Evolutionary conservation across 2,888 invertebrate species (phyloP), one percentile per base, ranked within the genome.

Genomic region (Cephus pygmeus): DNA sequence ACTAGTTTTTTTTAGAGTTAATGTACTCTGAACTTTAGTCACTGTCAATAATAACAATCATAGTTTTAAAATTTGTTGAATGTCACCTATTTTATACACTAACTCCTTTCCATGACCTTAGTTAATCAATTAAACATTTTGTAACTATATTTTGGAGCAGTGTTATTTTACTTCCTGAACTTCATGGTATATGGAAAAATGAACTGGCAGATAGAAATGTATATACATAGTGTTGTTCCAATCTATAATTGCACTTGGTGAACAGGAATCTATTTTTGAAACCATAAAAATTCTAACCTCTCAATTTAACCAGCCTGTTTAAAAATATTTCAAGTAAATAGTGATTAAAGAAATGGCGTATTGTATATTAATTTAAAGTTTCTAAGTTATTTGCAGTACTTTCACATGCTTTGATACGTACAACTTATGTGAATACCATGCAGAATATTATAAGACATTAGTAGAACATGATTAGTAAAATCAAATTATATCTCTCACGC

Each of bases 261-360:
- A 77, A 76, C 74, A 35, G 75, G 76, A 79, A 79, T 84, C 85
- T 86, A 86, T 84, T 86, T 86, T 86, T 86, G 79, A 81, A 82
- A 79, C 81, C 82, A 79, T 79, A 83, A 79, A 84, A 83, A 82
- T 82, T 85, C 79, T 85, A 84, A 81, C 84, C 81, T 83, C 81
- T 68, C 23, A 56, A 23, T 56, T 23, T 23, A 23, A 56, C 56
- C 23, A 9, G 23, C 56, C 2, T 9, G 56, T 56, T 56, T 23
- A 15, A 56, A 9, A 23, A 23, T 56, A 9, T 23, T 23, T 23
- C 23, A 9, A 9, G 6, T 56, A 15, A 56, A 56, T 56, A 23
- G 1, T 56, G 2, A 56, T 23, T 56, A 23, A 9, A 9, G 2
- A 23, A 56, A 56, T 23, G 23, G 2, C 9, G 0, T 23, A 2